Conservation (phyloP, 2,113 vertebrate species). For the Catagonus wagneri region DNA sequence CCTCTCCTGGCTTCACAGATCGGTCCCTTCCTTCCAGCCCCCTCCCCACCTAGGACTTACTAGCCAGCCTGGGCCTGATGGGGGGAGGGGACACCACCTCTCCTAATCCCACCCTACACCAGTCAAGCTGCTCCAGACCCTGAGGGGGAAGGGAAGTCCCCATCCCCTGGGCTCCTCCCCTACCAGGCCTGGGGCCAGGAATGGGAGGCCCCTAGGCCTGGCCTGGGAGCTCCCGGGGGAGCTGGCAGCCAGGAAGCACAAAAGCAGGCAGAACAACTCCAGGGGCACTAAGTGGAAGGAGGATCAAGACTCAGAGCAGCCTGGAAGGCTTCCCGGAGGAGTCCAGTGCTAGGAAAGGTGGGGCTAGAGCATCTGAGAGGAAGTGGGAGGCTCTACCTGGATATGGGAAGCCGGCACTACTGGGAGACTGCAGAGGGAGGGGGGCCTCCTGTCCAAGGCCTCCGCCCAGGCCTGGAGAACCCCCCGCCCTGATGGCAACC, state of each 20-base stretch:
- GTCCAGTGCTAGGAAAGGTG: neutral
- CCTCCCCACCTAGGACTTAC: slow-evolving; percentile 52
- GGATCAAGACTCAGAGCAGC: neutral
- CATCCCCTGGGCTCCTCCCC: slow-evolving; percentile 48
- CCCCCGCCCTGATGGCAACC: neutral
- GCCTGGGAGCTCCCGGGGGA: slow-evolving; percentile 69
- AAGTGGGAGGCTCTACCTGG: neutral
- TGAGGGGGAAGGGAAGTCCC: slow-evolving; percentile 66
- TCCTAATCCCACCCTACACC: neutral
- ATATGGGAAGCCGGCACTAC: neutral
- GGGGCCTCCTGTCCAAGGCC: neutral
- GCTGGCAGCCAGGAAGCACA: slow-evolving; percentile 77
- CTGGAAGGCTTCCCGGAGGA: slow-evolving; percentile 72
- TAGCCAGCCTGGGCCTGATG: neutral
- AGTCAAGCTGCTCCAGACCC: slow-evolving; percentile 19
- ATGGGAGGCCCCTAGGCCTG: slow-evolving; percentile 66
- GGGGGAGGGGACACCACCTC: neutral
- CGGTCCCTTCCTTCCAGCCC: neutral
- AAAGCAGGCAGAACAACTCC: slow-evolving; percentile 73
- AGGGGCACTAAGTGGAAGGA: slow-evolving; percentile 4
- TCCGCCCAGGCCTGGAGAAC: neutral
- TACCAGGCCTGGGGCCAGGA: slow-evolving; percentile 55
- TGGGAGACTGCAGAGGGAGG: neutral
- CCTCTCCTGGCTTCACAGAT: neutral
- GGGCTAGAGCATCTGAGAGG: neutral